Percentiles rank a stretch among this genome's conserved stretches.
Conservation (phyloP, 2,113 vertebrate species). For the Pica pica region DNA sequence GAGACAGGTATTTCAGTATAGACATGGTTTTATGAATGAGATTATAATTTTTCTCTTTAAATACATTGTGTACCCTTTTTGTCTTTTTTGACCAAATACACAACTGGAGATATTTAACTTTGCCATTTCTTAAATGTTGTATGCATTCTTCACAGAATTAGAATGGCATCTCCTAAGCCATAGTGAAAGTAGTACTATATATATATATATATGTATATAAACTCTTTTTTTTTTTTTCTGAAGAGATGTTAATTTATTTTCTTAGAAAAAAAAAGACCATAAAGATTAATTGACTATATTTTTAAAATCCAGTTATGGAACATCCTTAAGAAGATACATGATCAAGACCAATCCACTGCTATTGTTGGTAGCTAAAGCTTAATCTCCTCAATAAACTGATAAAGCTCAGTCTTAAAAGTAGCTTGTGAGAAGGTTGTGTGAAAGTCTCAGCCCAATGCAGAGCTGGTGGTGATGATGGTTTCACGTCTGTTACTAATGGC, state of each 20-base stretch:
- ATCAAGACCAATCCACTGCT: neutral
- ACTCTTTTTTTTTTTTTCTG: neutral
- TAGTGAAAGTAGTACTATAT: neutral
- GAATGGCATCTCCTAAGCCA: neutral
- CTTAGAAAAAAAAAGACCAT: neutral
- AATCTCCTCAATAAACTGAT: slow-evolving; percentile 45
- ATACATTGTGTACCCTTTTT: neutral
- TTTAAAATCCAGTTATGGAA: neutral
- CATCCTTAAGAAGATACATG: neutral
- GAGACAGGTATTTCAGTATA: neutral
- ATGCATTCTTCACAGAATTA: neutral
- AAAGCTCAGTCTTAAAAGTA: neutral
- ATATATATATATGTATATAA: neutral
- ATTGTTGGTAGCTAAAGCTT: slow-evolving; percentile 42
- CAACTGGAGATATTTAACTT: neutral
- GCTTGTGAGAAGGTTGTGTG: slow-evolving; percentile 9
- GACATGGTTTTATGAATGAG: neutral
- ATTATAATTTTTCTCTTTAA: neutral
- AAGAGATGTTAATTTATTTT: neutral
- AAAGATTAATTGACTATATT: neutral
- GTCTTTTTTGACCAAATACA: neutral
- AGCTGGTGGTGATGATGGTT: neutral
- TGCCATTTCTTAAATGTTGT: neutral
- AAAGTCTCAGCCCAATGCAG: neutral
- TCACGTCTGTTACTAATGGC: neutral